A percentile compares a stretch with the other conserved stretches of the same genome.
These are phyloP conservation scores for Drosophila helvetica DNA, from an alignment of 2,888 invertebrate species.

Conservation along the genomic window DNA sequence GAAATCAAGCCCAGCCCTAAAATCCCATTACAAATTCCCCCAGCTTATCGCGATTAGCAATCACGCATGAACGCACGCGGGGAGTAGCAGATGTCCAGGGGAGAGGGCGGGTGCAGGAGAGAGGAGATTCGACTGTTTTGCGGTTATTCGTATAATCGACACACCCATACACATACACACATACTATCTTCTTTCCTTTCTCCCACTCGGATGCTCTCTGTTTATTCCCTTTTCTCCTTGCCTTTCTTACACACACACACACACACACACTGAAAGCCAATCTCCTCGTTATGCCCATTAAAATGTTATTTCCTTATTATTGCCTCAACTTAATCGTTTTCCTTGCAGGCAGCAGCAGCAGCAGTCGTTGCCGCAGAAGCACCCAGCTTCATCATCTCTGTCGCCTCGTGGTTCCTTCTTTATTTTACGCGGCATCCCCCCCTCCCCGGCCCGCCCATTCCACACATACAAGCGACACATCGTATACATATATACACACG, in stretches of 20 bases:
- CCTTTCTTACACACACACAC: constrained; percentile 13
- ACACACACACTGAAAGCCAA: constrained; percentile 11
- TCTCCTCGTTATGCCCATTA: constrained; percentile 58
- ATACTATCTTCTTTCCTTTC: background rate
- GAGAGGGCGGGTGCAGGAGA: constrained; percentile 9
- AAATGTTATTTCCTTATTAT: constrained; percentile 80
- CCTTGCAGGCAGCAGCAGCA: constrained; percentile 33
- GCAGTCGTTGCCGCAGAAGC: constrained; percentile 17
- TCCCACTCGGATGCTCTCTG: background rate
- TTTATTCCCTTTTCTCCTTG: background rate
- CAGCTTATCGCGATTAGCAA: constrained; percentile 35
- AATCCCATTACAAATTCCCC: constrained; percentile 17
- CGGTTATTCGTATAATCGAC: constrained; percentile 19
- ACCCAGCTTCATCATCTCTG: constrained; percentile 3
- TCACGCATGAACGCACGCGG: constrained; percentile 42
- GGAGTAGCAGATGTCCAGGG: constrained; percentile 20
- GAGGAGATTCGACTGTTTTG: constrained; percentile 30
- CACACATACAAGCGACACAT: background rate
- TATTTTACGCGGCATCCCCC: constrained; percentile 20
- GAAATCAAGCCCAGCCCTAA: constrained; percentile 27
- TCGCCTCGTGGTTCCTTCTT: background rate
- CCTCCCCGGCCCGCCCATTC: no score
- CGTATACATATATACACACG: background rate
- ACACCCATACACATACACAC: constrained; percentile 7
- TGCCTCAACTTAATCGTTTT: constrained; percentile 74